phyloP scores from a whole-genome alignment of 23 tunicate genomes.

The Phallusia fumigata region DNA sequence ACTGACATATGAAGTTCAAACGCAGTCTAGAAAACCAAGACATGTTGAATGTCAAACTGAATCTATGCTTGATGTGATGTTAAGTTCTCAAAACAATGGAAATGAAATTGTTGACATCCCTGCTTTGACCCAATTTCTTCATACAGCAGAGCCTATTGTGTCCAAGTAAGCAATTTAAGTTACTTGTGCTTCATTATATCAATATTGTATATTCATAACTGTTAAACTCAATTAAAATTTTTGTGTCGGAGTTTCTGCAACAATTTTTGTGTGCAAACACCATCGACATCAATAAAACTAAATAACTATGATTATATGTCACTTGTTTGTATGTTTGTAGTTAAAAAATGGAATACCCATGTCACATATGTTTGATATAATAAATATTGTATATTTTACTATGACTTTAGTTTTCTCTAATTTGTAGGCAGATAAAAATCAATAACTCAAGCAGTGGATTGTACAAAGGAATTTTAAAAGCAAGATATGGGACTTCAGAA shows the following conservation, averaged over 20 bases:
- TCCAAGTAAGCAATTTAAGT: slow-evolving; percentile 38
- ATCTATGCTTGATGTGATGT: slow-evolving; percentile 38
- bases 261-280: too few relatives aligned
- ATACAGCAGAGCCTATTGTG: slow-evolving; percentile 57
- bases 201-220: too few relatives aligned
- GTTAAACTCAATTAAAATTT: too few relatives aligned
- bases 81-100: slow-evolving; percentile 9
- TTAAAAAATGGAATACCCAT: too few relatives aligned
- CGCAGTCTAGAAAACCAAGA: slow-evolving; percentile 54
- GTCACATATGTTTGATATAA: neutral
- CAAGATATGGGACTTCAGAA: slow-evolving; percentile 9
- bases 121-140: slow-evolving; percentile 29
- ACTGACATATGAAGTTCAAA: slow-evolving; percentile 72
- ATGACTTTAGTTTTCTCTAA: neutral
- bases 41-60: slow-evolving; percentile 77
- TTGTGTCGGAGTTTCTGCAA: too few relatives aligned
- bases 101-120: slow-evolving; percentile 23
- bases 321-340: too few relatives aligned
- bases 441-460: slow-evolving; percentile 21
- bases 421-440: slow-evolving; percentile 54
- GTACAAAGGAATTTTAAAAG: slow-evolving; percentile 24
- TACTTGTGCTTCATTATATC: too few relatives aligned
- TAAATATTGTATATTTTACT: neutral
- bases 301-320: too few relatives aligned
- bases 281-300: too few relatives aligned